Conservation (phyloP, 2,113 vertebrate species). For the Acrocephalus kingi region DNA sequence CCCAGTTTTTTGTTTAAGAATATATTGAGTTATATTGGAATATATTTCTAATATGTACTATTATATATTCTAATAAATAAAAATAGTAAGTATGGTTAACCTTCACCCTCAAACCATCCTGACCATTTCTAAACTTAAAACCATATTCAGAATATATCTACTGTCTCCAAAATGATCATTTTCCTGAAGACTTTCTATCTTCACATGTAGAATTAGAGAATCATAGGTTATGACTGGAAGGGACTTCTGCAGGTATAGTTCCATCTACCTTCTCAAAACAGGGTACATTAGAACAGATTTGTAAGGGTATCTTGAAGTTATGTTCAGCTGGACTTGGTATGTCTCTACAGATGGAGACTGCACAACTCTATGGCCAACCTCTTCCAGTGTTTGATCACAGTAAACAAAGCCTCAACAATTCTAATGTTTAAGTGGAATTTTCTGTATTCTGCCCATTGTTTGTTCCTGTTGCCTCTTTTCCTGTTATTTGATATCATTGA, state of each 20-base stretch:
- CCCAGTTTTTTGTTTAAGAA: background rate
- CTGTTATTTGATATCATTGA: background rate
- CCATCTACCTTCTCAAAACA: background rate
- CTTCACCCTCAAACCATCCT: background rate
- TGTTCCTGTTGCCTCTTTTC: background rate
- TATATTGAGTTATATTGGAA: background rate
- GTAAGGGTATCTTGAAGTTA: background rate
- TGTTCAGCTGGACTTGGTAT: background rate
- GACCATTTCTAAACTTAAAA: background rate
- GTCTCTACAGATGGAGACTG: background rate
- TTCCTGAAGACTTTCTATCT: background rate
- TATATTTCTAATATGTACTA: background rate
- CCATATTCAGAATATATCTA: background rate
- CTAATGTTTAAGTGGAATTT: background rate
- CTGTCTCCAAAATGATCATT: background rate
- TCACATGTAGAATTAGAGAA: background rate
- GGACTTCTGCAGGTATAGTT: background rate
- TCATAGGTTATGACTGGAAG: background rate
- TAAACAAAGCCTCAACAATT: background rate
- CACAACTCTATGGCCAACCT: background rate
- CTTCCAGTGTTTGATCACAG: background rate
- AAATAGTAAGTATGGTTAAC: background rate
- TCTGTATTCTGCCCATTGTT: background rate
- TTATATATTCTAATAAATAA: background rate
- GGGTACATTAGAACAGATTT: background rate